Percentiles rank a stretch among this genome's conserved stretches.
Evolutionary conservation across 2,113 vertebrate species (phyloP).

Genomic region (Anser brachyrhynchus): DNA sequence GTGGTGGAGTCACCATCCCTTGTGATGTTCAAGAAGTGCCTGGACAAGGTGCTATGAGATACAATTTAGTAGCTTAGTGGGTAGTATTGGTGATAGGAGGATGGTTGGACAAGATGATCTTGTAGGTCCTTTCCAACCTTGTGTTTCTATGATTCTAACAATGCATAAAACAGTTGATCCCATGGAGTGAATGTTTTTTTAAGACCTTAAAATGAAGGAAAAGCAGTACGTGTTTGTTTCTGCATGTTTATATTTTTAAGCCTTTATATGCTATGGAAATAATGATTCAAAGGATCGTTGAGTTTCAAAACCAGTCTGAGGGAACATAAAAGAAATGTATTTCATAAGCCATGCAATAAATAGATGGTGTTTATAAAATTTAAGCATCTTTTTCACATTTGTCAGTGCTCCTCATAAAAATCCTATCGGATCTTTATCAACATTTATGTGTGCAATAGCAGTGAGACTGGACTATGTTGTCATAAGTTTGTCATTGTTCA

Average conservation of each 20-base stretch:
- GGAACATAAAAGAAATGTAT: background rate
- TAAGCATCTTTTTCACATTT: background rate
- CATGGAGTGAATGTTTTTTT: background rate
- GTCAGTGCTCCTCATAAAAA: background rate
- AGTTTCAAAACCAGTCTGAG: background rate
- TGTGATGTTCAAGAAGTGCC: no score
- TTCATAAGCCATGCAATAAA: background rate
- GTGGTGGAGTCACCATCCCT: no score
- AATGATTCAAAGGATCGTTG: background rate
- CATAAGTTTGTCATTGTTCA: background rate
- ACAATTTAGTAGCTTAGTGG: no score
- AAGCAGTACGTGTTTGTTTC: rapidly evolving
- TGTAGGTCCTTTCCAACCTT: no score
- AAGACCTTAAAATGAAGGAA: background rate
- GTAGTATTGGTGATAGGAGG: no score
- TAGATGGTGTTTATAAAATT: background rate
- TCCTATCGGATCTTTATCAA: background rate
- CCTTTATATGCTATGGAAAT: background rate
- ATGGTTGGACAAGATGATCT: no score
- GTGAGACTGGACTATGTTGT: background rate
- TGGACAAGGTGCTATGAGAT: background rate
- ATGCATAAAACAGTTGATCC: background rate
- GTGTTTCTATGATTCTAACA: no score
- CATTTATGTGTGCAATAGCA: background rate
- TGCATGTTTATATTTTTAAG: background rate